Evolutionary conservation across 2,888 invertebrate species (phyloP).

Genomic region (Melieria crassipennis): DNA sequence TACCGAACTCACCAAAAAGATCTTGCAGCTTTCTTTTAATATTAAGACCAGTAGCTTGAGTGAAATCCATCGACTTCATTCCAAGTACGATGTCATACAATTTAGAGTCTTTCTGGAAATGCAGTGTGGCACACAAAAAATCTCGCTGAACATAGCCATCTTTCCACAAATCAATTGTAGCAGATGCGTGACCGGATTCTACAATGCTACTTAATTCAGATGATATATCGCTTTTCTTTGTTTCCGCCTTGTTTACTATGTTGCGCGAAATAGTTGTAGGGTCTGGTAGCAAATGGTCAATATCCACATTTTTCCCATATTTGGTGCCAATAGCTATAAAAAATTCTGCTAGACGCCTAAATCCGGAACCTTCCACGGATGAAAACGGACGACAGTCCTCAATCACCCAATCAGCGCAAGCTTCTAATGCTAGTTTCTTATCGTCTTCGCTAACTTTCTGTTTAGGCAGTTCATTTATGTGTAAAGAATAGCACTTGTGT

Average conservation of each 20-base stretch:
- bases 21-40: neutral
- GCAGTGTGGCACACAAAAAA: too few relatives aligned
- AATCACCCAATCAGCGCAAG: neutral
- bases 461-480: neutral
- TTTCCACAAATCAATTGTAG: neutral
- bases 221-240: neutral
- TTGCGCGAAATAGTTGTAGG: too few relatives aligned
- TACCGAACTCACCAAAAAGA: constrained; percentile 7
- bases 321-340: constrained; percentile 9
- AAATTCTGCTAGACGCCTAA: neutral
- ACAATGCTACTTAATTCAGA: neutral
- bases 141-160: neutral
- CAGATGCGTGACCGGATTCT: constrained; percentile 7
- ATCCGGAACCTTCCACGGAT: neutral
- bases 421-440: neutral
- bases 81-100: constrained; percentile 5
- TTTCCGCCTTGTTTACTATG: neutral
- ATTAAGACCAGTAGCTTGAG: neutral
- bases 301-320: constrained; percentile 2
- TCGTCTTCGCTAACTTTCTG: neutral
- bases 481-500: neutral
- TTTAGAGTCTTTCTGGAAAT: too few relatives aligned
- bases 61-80: constrained; percentile 15
- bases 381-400: constrained; percentile 5
- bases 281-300: neutral